Conservation (phyloP, 37 sponge, comb jelly and placozoan species). For the Haliclona indistincta region DNA sequence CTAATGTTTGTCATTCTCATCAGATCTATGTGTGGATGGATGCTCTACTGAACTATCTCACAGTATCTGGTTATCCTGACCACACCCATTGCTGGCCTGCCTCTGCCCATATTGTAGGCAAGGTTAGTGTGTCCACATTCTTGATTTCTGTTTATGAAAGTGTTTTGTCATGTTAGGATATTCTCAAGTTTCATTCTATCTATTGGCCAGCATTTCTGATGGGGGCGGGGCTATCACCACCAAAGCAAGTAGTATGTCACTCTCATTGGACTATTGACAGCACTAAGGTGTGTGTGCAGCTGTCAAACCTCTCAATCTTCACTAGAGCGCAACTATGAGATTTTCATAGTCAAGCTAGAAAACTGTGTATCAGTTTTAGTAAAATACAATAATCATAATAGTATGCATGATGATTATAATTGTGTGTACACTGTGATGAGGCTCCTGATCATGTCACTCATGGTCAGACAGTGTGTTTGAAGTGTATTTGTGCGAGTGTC, state of each 20-base stretch:
- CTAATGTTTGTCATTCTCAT: too few relatives aligned
- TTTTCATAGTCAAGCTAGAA: neutral
- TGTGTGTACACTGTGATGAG: neutral
- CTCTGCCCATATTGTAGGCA: slow-evolving; percentile 79
- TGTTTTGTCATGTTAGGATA: slow-evolving; percentile 12
- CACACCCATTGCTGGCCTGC: slow-evolving; percentile 69
- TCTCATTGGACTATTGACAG: slow-evolving; percentile 78
- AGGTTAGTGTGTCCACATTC: slow-evolving; percentile 42
- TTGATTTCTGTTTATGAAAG: neutral
- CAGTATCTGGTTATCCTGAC: slow-evolving; percentile 71
- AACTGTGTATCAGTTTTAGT: neutral
- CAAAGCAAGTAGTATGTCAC: slow-evolving; percentile 63
- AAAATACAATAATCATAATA: neutral
- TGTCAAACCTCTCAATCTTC: neutral
- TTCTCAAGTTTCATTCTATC: slow-evolving; percentile 74
- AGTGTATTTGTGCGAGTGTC: too few relatives aligned
- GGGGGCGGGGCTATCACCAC: slow-evolving; percentile 70
- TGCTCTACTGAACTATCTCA: slow-evolving; percentile 91
- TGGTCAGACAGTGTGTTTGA: neutral
- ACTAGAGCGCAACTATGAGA: neutral
- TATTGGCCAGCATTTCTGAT: slow-evolving; percentile 91
- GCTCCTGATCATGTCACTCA: neutral
- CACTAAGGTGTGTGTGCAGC: slow-evolving; percentile 40
- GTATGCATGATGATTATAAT: too few relatives aligned
- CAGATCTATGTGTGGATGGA: slow-evolving; percentile 93